phyloP scores from a whole-genome alignment of 1,140 invertebrate genomes.

The Homalodisca vitripennis region DNA sequence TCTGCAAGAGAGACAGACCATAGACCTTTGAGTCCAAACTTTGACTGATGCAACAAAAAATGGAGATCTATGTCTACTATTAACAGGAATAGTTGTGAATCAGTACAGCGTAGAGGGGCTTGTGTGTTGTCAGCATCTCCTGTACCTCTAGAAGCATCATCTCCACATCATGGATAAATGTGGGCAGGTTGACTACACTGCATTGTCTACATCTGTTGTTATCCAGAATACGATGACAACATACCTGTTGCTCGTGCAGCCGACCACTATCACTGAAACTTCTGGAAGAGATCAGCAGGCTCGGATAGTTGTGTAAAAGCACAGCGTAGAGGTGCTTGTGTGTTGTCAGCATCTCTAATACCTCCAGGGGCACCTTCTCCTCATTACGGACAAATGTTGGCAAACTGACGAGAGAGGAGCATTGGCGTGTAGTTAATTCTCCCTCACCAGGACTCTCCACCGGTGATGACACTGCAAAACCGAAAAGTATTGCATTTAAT shows the following conservation, averaged over 20 bases:
- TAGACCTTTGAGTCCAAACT: too few species aligned
- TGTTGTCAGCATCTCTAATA: constrained; percentile 68
- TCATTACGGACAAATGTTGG: constrained; percentile 79
- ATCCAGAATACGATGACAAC: background rate
- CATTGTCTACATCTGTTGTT: background rate
- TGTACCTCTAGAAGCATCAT: constrained; percentile 56
- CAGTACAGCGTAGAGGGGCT: constrained; percentile 56
- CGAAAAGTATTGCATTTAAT: constrained; percentile 4
- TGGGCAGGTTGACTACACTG: constrained; percentile 75
- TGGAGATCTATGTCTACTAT: too few species aligned
- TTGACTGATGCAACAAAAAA: too few species aligned
- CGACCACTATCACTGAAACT: constrained; percentile 69
- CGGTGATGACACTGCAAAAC: constrained; percentile 5
- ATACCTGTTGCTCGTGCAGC: constrained; percentile 41
- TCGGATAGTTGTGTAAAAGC: constrained; percentile 71
- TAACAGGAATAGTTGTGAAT: constrained; percentile 76
- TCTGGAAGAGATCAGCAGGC: constrained; percentile 65
- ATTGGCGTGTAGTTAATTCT: constrained; percentile 43
- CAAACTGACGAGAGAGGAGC: constrained; percentile 74
- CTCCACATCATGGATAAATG: constrained; percentile 75
- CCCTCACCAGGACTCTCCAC: background rate
- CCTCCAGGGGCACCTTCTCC: constrained; percentile 55
- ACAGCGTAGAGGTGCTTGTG: constrained; percentile 57
- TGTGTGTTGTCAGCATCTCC: constrained; percentile 66
- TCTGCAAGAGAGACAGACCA: too few species aligned